A percentile compares a stretch with the other conserved stretches of the same genome.
These are phyloP conservation scores for Miniopterus natalensis DNA, from an alignment of 2,113 vertebrate genomes.

Conservation along the genomic window DNA sequence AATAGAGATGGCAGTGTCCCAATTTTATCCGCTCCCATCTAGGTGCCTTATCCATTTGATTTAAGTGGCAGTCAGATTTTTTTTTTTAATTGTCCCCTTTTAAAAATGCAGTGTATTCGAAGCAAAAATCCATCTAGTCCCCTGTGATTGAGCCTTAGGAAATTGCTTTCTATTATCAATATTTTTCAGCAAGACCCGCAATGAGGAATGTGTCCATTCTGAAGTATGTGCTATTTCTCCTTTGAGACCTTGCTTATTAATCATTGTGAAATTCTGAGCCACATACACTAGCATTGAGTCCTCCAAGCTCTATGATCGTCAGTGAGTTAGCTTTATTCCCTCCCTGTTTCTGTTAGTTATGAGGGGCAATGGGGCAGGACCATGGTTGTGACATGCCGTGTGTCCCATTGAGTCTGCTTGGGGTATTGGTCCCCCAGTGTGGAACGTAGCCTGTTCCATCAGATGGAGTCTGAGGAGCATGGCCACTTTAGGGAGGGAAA, in stretches of 20 bases:
- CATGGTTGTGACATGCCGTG: not conserved
- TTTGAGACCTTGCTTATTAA: constrained; percentile 46
- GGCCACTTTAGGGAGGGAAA: not conserved
- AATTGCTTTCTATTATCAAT: constrained; percentile 63
- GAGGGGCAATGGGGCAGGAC: not conserved
- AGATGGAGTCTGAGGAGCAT: not conserved
- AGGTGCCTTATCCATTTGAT: constrained; percentile 41
- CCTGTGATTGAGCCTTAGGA: constrained; percentile 44
- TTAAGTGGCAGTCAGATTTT: constrained; percentile 50
- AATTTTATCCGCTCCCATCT: constrained; percentile 44
- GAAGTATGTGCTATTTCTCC: constrained; percentile 49
- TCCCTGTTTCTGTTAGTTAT: not conserved
- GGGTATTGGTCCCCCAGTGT: not conserved
- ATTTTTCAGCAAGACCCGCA: constrained; percentile 54
- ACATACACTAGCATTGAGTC: not conserved
- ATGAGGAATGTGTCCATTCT: constrained; percentile 22
- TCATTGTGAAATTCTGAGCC: constrained; percentile 19
- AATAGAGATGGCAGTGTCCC: constrained; percentile 59
- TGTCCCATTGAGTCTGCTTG: not conserved
- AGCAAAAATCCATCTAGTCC: constrained; percentile 26
- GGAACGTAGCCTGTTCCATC: not conserved
- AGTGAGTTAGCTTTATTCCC: not conserved
- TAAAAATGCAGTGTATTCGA: constrained; percentile 54
- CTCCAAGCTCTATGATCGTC: not conserved
- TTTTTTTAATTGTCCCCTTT: constrained; percentile 20